These are phyloP conservation scores for Cavia porcellus DNA, from an alignment of 2,113 vertebrate species.

Conservation along the genomic window DNA sequence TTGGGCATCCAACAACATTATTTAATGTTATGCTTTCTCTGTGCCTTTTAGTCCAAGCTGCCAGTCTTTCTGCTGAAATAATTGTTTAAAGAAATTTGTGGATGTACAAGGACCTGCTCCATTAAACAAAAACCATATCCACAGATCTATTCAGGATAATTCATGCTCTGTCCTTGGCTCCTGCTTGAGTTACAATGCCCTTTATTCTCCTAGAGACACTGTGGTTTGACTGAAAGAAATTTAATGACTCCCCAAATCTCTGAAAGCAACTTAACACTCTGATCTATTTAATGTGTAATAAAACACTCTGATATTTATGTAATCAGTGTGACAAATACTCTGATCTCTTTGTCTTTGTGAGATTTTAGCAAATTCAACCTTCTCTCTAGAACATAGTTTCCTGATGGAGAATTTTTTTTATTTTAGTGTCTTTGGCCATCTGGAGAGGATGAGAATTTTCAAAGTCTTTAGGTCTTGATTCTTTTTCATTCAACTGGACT, in stretches of 20 bases:
- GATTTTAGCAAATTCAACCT: conserved; percentile 31
- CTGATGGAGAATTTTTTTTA: not conserved
- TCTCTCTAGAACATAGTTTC: conserved; percentile 8
- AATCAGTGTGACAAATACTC: not conserved
- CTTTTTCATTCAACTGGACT: not conserved
- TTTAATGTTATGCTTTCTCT: not conserved
- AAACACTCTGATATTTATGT: not conserved
- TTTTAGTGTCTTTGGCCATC: conserved; percentile 32
- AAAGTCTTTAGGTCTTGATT: not conserved
- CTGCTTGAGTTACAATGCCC: not conserved
- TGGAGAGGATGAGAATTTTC: conserved; percentile 2
- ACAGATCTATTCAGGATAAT: not conserved
- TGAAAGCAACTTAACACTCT: not conserved
- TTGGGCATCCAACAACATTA: not conserved
- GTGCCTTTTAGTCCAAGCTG: not conserved
- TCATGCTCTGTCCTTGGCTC: not conserved
- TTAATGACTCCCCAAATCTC: not conserved
- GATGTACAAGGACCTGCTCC: not conserved
- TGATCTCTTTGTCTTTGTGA: not conserved
- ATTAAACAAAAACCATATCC: not conserved
- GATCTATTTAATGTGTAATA: not conserved
- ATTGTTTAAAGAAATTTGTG: not conserved
- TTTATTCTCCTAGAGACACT: not conserved
- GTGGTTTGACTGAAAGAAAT: not conserved
- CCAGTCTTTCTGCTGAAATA: not conserved